A percentile compares a stretch with the other conserved stretches of the same genome.
Conservation (phyloP, 2,113 vertebrate species). For the Pygoscelis adeliae region DNA sequence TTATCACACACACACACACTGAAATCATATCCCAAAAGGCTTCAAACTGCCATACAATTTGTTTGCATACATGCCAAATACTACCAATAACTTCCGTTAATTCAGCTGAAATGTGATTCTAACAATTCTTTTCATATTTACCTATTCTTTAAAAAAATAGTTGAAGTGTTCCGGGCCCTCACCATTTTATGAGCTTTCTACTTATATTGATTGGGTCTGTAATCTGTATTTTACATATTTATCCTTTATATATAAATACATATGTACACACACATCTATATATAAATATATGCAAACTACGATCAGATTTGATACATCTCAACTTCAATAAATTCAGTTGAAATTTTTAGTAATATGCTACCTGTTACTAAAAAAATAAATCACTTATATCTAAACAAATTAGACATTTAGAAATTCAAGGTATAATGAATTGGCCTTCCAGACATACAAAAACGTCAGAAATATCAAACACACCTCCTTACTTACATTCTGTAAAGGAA, state of each 20-base stretch:
- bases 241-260: background rate
- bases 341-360: background rate
- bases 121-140: background rate
- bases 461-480: background rate
- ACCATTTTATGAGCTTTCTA: background rate
- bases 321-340: background rate
- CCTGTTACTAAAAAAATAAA: background rate
- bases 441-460: background rate
- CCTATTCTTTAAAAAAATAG: background rate
- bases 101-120: background rate
- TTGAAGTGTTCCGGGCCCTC: background rate
- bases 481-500: background rate
- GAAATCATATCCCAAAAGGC: background rate
- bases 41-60: background rate
- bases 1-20: too few relatives aligned
- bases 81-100: background rate
- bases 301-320: background rate
- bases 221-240: background rate
- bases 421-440: background rate
- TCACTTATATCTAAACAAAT: background rate
- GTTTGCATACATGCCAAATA: background rate
- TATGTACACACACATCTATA: background rate
- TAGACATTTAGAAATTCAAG: background rate
- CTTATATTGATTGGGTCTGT: background rate
- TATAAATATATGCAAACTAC: accelerated